These are phyloP conservation scores for Manacus vitellinus DNA, from an alignment of 2,113 vertebrate genomes.

Conservation along the genomic window DNA sequence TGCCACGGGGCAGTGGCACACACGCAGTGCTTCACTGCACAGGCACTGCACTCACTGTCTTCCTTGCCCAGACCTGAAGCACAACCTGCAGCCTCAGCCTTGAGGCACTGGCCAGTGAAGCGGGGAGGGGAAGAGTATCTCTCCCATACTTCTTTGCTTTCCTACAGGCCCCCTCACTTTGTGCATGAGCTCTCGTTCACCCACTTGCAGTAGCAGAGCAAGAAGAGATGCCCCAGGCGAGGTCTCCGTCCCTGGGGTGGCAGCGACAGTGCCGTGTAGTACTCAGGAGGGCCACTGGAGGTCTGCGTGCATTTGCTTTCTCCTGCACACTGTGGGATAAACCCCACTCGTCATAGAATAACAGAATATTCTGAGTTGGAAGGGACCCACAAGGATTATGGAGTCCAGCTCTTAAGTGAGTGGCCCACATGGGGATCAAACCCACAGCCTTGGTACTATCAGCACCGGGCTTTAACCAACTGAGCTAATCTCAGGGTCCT, in stretches of 20 bases:
- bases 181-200: neutral
- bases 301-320: neutral
- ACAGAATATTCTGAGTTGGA: neutral
- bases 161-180: neutral
- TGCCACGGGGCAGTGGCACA: neutral
- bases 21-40: fast-evolving
- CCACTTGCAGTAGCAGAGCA: neutral
- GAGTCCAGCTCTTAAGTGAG: neutral
- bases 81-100: neutral
- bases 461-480: neutral
- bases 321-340: neutral
- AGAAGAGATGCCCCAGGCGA: neutral
- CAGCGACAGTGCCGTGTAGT: neutral
- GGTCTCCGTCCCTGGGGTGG: neutral
- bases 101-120: neutral
- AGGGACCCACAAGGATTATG: neutral
- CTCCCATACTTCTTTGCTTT: neutral
- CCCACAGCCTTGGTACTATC: neutral
- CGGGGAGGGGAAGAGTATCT: neutral
- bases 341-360: neutral
- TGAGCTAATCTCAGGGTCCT: neutral
- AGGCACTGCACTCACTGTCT: fast-evolving
- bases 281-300: slow-evolving; percentile 16
- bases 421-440: neutral
- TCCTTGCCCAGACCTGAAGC: neutral